Evolutionary conservation across 2,888 invertebrate species (phyloP).

Genomic region (Limnephilus lunatus): DNA sequence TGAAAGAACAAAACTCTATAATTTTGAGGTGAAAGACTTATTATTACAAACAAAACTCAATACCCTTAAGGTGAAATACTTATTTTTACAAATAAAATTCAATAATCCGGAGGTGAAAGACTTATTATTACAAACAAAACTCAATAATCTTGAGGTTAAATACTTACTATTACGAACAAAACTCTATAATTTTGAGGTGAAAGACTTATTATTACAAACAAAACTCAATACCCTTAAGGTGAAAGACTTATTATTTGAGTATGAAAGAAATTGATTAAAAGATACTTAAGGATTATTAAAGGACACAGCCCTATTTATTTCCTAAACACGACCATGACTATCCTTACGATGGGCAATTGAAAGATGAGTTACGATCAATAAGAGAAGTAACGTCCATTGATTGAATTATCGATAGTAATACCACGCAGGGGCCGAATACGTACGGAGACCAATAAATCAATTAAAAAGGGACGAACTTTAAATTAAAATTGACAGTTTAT

Average conservation of each 20-base stretch:
- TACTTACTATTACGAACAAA: no score
- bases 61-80: no score
- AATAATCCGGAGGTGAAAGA: no score
- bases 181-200: no score
- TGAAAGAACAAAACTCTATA: no score
- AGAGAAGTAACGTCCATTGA: conserved; percentile 60
- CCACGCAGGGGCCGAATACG: conserved; percentile 51
- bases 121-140: no score
- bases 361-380: conserved; percentile 62
- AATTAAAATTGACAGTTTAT: conserved; percentile 66
- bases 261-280: not conserved
- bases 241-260: not conserved
- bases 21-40: no score
- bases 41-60: no score
- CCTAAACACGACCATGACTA: conserved; percentile 10
- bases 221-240: not conserved
- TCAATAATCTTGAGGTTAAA: no score
- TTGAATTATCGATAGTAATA: conserved; percentile 65
- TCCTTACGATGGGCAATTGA: conserved; percentile 57
- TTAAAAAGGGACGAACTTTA: conserved; percentile 66
- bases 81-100: no score
- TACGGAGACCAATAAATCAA: conserved; percentile 64
- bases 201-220: no score
- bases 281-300: not conserved
- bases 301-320: not conserved